Conservation (phyloP, 2,888 invertebrate genomes). For the Synergus itoensis region DNA sequence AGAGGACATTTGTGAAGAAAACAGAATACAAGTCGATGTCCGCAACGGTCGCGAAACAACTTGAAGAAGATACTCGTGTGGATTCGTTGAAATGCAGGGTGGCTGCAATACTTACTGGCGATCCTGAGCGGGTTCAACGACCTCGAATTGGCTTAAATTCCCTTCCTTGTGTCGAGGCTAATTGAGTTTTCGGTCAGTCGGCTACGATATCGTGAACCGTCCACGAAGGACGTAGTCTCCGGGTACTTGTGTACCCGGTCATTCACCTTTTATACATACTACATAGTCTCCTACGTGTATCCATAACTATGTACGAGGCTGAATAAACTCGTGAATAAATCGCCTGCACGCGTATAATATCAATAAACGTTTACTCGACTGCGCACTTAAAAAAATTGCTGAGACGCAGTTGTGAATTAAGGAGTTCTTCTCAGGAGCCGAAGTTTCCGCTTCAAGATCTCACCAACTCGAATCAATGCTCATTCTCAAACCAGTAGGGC, state of each 20-base stretch:
- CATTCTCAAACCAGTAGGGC: conserved; percentile 18
- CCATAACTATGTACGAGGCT: conserved; percentile 33
- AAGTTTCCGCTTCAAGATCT: conserved; percentile 4
- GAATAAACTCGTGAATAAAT: conserved; percentile 26
- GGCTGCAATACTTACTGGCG: conserved; percentile 42
- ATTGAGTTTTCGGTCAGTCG: conserved; percentile 71
- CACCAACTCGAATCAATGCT: not conserved
- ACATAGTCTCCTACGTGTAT: conserved; percentile 51
- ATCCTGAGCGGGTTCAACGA: conserved; percentile 55
- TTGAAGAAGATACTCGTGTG: conserved; percentile 29
- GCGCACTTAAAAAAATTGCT: conserved; percentile 18
- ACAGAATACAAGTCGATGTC: conserved; percentile 24
- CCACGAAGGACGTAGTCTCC: conserved; percentile 60
- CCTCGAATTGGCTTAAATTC: conserved; percentile 60
- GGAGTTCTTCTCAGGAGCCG: conserved; percentile 7
- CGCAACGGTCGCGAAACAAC: conserved; percentile 38
- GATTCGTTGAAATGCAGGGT: conserved; percentile 40
- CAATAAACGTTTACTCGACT: conserved; percentile 27
- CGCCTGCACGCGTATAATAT: conserved; percentile 26
- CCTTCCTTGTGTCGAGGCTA: conserved; percentile 61
- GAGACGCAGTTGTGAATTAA: conserved; percentile 17
- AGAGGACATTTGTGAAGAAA: conserved; percentile 26
- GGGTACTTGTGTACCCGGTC: conserved; percentile 73
- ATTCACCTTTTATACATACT: conserved; percentile 68
- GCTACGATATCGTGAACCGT: conserved; percentile 63